These are phyloP conservation scores for Chinchilla lanigera DNA, from an alignment of 2,113 vertebrate genomes.

Conservation along the genomic window DNA sequence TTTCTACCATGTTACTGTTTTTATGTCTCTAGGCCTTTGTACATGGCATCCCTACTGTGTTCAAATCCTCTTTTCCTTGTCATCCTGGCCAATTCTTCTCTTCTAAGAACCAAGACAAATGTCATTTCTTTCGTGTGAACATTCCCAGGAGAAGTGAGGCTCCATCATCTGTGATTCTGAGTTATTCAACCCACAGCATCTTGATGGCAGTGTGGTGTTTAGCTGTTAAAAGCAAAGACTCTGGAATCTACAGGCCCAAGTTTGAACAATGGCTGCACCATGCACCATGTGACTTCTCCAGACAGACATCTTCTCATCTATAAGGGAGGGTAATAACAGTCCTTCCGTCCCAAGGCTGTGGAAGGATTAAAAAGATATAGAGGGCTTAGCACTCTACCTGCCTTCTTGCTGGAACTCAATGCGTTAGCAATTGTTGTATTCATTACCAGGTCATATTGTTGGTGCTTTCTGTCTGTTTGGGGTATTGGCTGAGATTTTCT, in stretches of 20 bases:
- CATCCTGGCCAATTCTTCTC: background rate
- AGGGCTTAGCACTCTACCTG: background rate
- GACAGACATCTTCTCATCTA: background rate
- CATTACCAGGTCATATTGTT: background rate
- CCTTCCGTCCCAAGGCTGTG: background rate
- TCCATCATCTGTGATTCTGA: background rate
- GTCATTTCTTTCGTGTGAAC: slow-evolving; percentile 60
- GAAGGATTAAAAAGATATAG: background rate
- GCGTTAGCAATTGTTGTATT: background rate
- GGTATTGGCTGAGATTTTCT: background rate
- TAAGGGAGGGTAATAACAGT: background rate
- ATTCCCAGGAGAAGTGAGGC: slow-evolving; percentile 26
- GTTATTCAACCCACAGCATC: background rate
- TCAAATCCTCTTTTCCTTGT: background rate
- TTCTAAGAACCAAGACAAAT: slow-evolving; percentile 52
- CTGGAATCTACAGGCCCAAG: background rate
- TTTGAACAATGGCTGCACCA: background rate
- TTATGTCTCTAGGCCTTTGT: background rate
- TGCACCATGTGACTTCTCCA: background rate
- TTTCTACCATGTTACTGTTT: background rate
- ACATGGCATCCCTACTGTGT: background rate
- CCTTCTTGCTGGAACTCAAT: background rate
- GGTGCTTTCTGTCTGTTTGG: background rate
- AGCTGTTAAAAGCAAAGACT: background rate
- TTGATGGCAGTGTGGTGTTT: background rate